phyloP scores from a whole-genome alignment of 1,140 invertebrate genomes.

The Platyscapa corneri region DNA sequence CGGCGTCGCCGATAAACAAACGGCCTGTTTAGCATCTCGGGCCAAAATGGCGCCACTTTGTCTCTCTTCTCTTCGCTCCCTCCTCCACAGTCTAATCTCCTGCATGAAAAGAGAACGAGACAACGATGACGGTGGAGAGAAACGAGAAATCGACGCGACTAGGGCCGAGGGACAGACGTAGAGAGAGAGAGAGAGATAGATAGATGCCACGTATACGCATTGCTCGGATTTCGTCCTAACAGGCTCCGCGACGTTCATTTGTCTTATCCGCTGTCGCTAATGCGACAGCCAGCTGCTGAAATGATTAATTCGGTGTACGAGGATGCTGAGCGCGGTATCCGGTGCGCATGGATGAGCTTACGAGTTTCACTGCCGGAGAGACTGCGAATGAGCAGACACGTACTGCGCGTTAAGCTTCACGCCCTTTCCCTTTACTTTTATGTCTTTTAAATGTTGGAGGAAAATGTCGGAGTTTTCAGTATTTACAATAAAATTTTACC shows the following conservation, averaged over 20 bases:
- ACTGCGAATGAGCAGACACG: not conserved
- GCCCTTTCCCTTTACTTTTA: not conserved
- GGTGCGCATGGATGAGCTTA: slow-evolving; percentile 3
- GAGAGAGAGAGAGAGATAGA: slow-evolving; percentile 25
- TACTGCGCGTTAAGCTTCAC: not conserved
- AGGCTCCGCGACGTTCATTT: slow-evolving; percentile 74
- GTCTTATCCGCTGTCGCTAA: slow-evolving; percentile 74
- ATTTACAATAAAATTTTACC: not conserved
- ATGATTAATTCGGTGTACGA: slow-evolving; percentile 72
- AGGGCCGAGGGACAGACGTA: slow-evolving; percentile 18
- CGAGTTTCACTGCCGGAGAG: not conserved
- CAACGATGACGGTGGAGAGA: slow-evolving; percentile 25
- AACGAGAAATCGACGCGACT: slow-evolving; percentile 37
- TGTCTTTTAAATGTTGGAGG: not conserved
- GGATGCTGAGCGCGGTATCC: slow-evolving; percentile 20
- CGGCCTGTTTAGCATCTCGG: not conserved
- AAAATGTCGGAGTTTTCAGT: not conserved
- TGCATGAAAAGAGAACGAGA: slow-evolving; percentile 63
- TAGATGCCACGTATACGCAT: slow-evolving; percentile 62
- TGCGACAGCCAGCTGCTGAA: slow-evolving; percentile 72
- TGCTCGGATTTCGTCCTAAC: slow-evolving; percentile 74
- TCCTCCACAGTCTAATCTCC: slow-evolving; percentile 65
- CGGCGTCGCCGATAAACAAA: slow-evolving; percentile 31
- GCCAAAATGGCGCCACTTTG: slow-evolving; percentile 62
- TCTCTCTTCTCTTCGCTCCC: slow-evolving; percentile 27